Conservation (phyloP, 1,140 invertebrate genomes). For the Andrena cerasifolii region DNA sequence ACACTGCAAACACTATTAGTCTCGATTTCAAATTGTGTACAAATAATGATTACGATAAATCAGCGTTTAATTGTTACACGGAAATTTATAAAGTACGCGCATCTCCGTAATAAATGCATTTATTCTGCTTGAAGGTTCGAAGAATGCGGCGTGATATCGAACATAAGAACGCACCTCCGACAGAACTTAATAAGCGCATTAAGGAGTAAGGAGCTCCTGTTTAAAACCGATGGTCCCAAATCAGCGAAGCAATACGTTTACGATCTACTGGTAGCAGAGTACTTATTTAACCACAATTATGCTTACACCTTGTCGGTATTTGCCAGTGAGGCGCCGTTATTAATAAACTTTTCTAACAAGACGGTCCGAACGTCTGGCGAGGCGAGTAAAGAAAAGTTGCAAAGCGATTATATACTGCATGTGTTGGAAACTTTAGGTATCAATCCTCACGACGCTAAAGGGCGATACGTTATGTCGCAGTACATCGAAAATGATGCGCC, state of each 20-base stretch:
- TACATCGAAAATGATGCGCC: conserved; percentile 72
- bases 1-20: no score
- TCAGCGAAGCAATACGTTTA: conserved; percentile 80
- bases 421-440: conserved; percentile 78
- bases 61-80: conserved; percentile 26
- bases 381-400: conserved; percentile 68
- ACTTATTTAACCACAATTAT: conserved; percentile 79
- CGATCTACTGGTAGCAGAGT: conserved; percentile 79
- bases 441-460: conserved; percentile 66
- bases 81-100: conserved; percentile 10
- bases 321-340: conserved; percentile 78
- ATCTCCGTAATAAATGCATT: background rate
- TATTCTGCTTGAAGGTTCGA: conserved; percentile 75
- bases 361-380: conserved; percentile 45
- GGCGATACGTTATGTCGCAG: conserved; percentile 72
- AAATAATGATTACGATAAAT: conserved; percentile 25
- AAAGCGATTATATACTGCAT: conserved; percentile 77
- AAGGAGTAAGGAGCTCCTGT: conserved; percentile 72
- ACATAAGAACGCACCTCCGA: conserved; percentile 78
- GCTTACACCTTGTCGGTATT: conserved; percentile 79
- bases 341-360: conserved; percentile 76
- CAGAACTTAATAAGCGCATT: conserved; percentile 79
- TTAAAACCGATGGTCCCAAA: conserved; percentile 67
- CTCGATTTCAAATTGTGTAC: conserved; percentile 6
- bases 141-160: conserved; percentile 78